phyloP scores from a whole-genome alignment of 2,888 invertebrate genomes.

The Pemphredon lugubris region DNA sequence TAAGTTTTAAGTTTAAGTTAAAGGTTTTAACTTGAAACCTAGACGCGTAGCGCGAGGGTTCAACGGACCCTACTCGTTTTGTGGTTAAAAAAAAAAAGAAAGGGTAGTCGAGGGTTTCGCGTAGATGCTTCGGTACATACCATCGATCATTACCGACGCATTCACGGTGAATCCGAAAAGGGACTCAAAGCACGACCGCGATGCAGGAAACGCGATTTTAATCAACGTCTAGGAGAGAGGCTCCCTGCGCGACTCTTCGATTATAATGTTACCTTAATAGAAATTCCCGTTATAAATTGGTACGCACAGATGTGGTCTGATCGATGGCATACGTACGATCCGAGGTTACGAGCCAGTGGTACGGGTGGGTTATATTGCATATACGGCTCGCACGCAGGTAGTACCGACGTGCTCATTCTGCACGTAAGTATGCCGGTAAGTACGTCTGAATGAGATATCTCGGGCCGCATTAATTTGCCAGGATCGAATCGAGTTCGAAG shows the following conservation, averaged over 20 bases:
- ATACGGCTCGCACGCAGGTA: slow-evolving; percentile 15
- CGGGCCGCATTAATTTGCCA: slow-evolving; percentile 71
- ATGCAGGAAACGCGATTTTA: slow-evolving; percentile 1
- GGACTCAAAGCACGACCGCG: neutral
- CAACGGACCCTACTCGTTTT: no score
- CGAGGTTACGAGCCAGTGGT: slow-evolving; percentile 3
- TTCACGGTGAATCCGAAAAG: neutral
- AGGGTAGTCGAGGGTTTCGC: no score
- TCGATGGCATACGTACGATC: slow-evolving; percentile 46
- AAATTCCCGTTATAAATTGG: slow-evolving; percentile 49
- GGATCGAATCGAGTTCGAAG: slow-evolving; percentile 65
- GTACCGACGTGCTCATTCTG: slow-evolving; percentile 20
- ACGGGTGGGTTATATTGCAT: slow-evolving; percentile 32
- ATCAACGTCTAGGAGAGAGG: neutral
- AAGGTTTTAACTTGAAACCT: no score
- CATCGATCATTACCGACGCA: no score
- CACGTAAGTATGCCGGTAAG: slow-evolving; percentile 46
- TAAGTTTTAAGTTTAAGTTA: no score
- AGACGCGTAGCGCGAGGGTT: no score
- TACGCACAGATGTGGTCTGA: slow-evolving; percentile 34
- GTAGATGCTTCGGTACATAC: no score
- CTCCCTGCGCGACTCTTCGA: slow-evolving; percentile 1
- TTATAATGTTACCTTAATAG: slow-evolving; percentile 37
- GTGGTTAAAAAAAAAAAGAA: no score
- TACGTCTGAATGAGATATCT: slow-evolving; percentile 67